Percentiles rank a stretch among this genome's conserved stretches.
Evolutionary conservation across 2,113 vertebrate species (phyloP).

Genomic region (Syrrhaptes paradoxus): DNA sequence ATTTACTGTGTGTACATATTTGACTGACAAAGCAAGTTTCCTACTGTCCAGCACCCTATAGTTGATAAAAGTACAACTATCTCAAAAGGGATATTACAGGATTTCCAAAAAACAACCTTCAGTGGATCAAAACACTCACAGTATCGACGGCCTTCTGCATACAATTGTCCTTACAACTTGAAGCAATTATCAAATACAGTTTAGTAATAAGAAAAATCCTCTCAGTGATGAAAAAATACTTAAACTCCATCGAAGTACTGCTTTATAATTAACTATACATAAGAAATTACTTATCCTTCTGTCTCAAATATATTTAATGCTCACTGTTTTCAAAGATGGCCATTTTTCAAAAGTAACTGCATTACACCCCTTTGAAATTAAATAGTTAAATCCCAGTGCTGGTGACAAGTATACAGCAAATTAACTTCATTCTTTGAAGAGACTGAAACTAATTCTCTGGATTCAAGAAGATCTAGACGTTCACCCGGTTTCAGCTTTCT

Average conservation of each 20-base stretch:
- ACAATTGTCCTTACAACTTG: slow-evolving; percentile 76
- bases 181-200: slow-evolving; percentile 85
- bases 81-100: slow-evolving; percentile 78
- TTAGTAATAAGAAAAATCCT: slow-evolving; percentile 85
- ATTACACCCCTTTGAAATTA: slow-evolving; percentile 78
- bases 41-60: slow-evolving; percentile 81
- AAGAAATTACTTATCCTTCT: slow-evolving; percentile 82
- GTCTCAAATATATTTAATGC: slow-evolving; percentile 84
- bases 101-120: slow-evolving; percentile 83
- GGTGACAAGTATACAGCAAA: slow-evolving; percentile 90
- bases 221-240: slow-evolving; percentile 90
- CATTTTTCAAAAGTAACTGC: slow-evolving; percentile 76
- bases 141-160: slow-evolving; percentile 86
- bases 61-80: slow-evolving; percentile 77
- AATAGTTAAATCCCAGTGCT: slow-evolving; percentile 87
- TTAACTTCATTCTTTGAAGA: slow-evolving; percentile 85
- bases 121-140: slow-evolving; percentile 87
- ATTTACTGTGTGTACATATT: slow-evolving; percentile 82
- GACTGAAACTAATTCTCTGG: slow-evolving; percentile 79
- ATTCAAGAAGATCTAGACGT: slow-evolving; percentile 78
- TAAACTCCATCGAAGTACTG: slow-evolving; percentile 82
- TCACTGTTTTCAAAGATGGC: slow-evolving; percentile 77
- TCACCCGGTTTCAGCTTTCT: slow-evolving; percentile 67
- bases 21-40: slow-evolving; percentile 76
- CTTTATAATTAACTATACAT: slow-evolving; percentile 82